These are phyloP conservation scores for Psittacula derbiana DNA, from an alignment of 2,797 vertebrate genomes.

Conservation along the genomic window DNA sequence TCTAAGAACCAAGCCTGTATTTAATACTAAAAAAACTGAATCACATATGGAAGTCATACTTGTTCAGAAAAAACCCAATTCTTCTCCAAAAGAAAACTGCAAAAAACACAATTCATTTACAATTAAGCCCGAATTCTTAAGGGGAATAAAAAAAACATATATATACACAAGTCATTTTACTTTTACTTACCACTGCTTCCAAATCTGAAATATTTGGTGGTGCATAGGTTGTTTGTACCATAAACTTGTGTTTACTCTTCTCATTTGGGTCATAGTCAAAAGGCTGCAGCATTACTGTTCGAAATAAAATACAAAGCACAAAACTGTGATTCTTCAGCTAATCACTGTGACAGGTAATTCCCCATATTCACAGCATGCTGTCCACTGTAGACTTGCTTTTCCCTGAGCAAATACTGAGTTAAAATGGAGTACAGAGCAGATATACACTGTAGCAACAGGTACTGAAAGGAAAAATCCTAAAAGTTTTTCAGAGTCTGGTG, in stretches of 20 bases:
- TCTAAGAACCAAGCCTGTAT: not conserved
- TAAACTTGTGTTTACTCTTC: conserved; percentile 99
- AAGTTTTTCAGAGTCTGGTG: not conserved
- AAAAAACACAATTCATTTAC: not conserved
- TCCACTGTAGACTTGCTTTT: not conserved
- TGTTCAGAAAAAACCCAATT: not conserved
- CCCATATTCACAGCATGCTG: not conserved
- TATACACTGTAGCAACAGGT: not conserved
- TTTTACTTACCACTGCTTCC: conserved; percentile 91
- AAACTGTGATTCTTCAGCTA: not conserved
- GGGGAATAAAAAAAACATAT: not conserved
- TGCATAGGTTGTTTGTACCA: conserved; percentile 98
- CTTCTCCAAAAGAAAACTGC: not conserved
- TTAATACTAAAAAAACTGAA: not conserved
- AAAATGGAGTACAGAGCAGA: not conserved
- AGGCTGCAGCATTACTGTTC: conserved; percentile 96
- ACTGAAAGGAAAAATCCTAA: not conserved
- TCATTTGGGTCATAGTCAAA: conserved; percentile 99
- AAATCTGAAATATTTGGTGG: conserved; percentile 89
- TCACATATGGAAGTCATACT: not conserved
- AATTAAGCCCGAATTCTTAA: not conserved
- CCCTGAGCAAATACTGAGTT: not conserved
- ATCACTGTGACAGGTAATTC: not conserved
- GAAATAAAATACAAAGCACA: conserved; percentile 21
- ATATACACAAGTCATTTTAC: not conserved